Evolutionary conservation across 2,888 invertebrate species (phyloP).

Genomic region (Andrena hattorfiana): DNA sequence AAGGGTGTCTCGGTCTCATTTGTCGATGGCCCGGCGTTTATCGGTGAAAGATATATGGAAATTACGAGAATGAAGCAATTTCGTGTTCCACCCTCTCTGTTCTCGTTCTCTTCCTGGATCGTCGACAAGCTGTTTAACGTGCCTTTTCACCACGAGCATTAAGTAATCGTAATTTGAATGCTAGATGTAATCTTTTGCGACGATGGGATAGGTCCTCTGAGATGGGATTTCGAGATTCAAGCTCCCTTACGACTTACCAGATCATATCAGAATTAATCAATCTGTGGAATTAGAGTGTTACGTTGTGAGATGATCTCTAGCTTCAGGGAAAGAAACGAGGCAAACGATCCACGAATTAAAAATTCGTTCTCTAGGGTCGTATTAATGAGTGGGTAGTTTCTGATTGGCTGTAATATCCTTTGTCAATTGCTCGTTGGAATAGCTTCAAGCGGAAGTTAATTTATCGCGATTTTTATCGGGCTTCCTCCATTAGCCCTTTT

Average conservation of each 20-base stretch:
- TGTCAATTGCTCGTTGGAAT: conserved; percentile 31
- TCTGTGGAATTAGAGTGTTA: conserved; percentile 30
- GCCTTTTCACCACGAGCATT: neutral
- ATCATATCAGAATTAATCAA: conserved; percentile 32
- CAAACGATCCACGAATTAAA: neutral
- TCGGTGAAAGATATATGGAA: conserved; percentile 68
- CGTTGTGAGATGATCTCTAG: neutral
- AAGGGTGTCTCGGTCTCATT: conserved; percentile 63
- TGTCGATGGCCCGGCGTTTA: conserved; percentile 61
- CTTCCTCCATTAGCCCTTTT: conserved; percentile 9
- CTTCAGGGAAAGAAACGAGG: neutral
- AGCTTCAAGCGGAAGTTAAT: conserved; percentile 51
- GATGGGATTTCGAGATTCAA: conserved; percentile 20
- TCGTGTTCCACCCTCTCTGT: neutral
- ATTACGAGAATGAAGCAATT: conserved; percentile 62
- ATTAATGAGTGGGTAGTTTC: neutral
- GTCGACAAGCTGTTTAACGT: too few species aligned
- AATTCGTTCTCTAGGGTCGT: conserved; percentile 19
- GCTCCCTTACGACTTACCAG: neutral
- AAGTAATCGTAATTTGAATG: conserved; percentile 32
- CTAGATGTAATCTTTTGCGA: conserved; percentile 25
- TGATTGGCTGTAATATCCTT: conserved; percentile 9
- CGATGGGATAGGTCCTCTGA: neutral
- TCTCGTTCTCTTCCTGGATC: neutral
- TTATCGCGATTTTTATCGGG: conserved; percentile 44